phyloP scores from a whole-genome alignment of 2,113 vertebrate genomes.

The Ochotona princeps region DNA sequence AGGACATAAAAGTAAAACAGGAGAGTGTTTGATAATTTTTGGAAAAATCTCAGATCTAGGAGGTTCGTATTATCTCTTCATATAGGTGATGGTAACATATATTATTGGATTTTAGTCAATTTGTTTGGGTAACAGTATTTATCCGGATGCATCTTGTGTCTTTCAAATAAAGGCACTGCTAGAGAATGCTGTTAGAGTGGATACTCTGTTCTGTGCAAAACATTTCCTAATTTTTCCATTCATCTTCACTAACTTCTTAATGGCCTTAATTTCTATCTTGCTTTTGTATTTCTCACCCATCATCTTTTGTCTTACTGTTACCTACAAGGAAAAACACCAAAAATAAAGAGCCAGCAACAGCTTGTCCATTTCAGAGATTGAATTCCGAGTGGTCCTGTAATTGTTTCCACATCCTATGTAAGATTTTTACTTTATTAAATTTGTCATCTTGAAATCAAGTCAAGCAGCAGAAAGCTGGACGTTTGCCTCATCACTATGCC shows the following conservation, averaged over 20 bases:
- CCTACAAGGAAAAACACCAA: neutral
- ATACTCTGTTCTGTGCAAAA: neutral
- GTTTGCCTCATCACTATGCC: neutral
- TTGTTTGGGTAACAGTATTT: neutral
- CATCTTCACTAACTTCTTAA: neutral
- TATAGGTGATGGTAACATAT: neutral
- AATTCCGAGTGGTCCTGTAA: neutral
- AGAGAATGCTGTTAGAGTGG: neutral
- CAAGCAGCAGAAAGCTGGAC: neutral
- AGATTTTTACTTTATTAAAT: neutral
- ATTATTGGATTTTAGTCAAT: neutral
- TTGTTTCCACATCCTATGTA: neutral
- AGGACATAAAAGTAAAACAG: neutral
- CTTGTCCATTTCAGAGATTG: neutral
- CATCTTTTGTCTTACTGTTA: neutral
- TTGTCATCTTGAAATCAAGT: neutral
- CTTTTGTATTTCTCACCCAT: neutral
- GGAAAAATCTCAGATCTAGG: neutral
- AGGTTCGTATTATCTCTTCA: neutral
- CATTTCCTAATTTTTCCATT: neutral
- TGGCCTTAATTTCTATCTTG: neutral
- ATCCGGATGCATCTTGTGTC: neutral
- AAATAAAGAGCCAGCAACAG: neutral
- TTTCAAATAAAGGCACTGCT: neutral
- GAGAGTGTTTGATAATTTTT: neutral